A percentile compares a stretch with the other conserved stretches of the same genome.
Conservation (phyloP, 2,888 invertebrate genomes). For the Lasius fuliginosus region DNA sequence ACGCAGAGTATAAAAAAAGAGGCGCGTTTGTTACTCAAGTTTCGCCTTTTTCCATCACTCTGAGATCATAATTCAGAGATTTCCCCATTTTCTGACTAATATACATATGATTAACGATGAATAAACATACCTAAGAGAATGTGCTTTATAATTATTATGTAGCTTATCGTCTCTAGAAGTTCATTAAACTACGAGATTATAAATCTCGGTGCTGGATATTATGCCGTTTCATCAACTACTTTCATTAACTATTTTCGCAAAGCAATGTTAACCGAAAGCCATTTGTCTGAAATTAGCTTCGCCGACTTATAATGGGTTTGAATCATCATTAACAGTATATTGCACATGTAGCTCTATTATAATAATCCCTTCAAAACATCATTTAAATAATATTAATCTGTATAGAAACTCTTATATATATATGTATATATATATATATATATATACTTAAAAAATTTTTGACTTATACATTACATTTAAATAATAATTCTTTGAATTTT, state of each 20-base stretch:
- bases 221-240: slow-evolving; percentile 72
- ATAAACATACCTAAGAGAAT: slow-evolving; percentile 50
- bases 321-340: slow-evolving; percentile 67
- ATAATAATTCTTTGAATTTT: not conserved
- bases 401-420: not conserved
- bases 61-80: slow-evolving; percentile 11
- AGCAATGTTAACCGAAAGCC: slow-evolving; percentile 56
- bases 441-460: not conserved
- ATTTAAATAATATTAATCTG: not conserved
- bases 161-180: slow-evolving; percentile 64
- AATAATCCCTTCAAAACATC: not conserved
- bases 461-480: not conserved
- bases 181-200: slow-evolving; percentile 73
- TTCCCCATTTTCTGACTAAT: not conserved
- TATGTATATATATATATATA: no score
- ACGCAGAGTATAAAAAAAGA: not conserved
- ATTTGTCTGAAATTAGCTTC: slow-evolving; percentile 65
- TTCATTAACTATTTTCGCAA: slow-evolving; percentile 43
- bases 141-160: slow-evolving; percentile 66
- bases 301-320: slow-evolving; percentile 55
- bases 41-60: not conserved
- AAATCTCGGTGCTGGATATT: slow-evolving; percentile 68
- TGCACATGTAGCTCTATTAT: slow-evolving; percentile 18
- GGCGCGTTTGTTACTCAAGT: not conserved
- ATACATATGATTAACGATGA: slow-evolving; percentile 21